A percentile compares a stretch with the other conserved stretches of the same genome.
Conservation (phyloP, 2,113 vertebrate species). For the Engystomops pustulosus region DNA sequence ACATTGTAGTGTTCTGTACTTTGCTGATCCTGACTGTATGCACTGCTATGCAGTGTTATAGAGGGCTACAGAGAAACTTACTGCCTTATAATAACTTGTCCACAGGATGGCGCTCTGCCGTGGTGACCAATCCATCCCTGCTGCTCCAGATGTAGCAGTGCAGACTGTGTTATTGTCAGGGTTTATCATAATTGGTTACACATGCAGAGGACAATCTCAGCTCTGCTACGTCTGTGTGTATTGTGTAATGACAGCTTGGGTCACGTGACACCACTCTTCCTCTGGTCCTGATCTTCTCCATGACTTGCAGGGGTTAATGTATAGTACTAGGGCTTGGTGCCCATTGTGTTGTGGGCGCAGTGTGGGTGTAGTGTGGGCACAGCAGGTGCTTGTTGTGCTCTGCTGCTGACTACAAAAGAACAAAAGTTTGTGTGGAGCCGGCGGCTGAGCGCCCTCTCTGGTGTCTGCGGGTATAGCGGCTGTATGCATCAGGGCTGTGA, state of each 20-base stretch:
- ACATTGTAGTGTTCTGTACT: too few species aligned
- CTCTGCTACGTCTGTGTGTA: not conserved
- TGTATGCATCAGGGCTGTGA: not conserved
- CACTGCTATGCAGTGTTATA: too few species aligned
- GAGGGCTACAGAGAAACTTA: too few species aligned
- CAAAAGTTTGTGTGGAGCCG: slow-evolving; percentile 4
- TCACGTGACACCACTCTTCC: not conserved
- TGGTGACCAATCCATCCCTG: too few species aligned
- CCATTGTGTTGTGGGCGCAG: not conserved
- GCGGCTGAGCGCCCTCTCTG: slow-evolving; percentile 61
- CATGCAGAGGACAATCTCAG: not conserved
- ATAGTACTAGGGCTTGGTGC: not conserved
- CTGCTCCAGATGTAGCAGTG: not conserved
- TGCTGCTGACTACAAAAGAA: slow-evolving; percentile 26
- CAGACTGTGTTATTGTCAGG: not conserved
- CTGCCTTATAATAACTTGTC: too few species aligned
- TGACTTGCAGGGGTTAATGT: not conserved
- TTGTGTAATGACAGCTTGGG: not conserved
- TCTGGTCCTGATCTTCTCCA: not conserved
- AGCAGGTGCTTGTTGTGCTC: not conserved
- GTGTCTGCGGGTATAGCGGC: slow-evolving; percentile 60
- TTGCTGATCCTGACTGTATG: too few species aligned
- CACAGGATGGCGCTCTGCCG: too few species aligned
- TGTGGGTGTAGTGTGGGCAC: slow-evolving; percentile 10
- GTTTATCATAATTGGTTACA: too few species aligned